phyloP scores from a whole-genome alignment of 2,888 invertebrate species.

The Listrodromus nycthemerus region DNA sequence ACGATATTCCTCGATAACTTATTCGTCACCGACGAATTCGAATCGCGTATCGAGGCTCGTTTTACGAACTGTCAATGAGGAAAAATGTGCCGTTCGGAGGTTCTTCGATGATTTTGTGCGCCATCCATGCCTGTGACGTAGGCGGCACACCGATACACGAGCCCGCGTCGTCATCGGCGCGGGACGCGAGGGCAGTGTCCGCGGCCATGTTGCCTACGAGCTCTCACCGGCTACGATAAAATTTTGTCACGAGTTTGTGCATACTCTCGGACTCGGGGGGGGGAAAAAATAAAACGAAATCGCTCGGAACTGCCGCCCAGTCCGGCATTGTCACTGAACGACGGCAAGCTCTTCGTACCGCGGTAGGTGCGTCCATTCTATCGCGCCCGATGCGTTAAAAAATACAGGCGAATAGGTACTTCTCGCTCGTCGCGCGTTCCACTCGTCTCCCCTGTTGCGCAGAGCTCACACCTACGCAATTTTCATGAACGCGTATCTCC shows the following conservation, averaged over 20 bases:
- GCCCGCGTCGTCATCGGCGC: conserved; percentile 63
- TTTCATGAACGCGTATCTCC: conserved; percentile 60
- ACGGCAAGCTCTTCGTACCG: background rate
- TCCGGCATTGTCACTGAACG: conserved; percentile 11
- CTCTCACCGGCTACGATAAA: conserved; percentile 66
- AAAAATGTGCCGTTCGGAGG: conserved; percentile 20
- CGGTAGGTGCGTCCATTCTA: conserved; percentile 11
- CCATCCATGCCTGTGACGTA: conserved; percentile 55
- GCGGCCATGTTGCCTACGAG: conserved; percentile 69
- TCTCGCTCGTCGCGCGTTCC: conserved; percentile 28
- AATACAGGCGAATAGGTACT: background rate
- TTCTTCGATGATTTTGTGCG: conserved; percentile 7
- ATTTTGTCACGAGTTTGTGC: conserved; percentile 38
- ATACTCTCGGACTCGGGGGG: conserved; percentile 3
- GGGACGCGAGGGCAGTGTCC: conserved; percentile 69
- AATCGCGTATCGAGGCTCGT: background rate
- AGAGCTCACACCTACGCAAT: conserved; percentile 61
- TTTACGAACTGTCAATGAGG: conserved; percentile 43
- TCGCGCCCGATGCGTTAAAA: conserved; percentile 1
- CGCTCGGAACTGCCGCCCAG: background rate
- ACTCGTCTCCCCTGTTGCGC: conserved; percentile 24
- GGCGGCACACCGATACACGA: conserved; percentile 48
- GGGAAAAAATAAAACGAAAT: background rate
- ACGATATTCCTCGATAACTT: background rate
- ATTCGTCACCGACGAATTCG: background rate